A percentile compares a stretch with the other conserved stretches of the same genome.
These are phyloP conservation scores for Bovichtus variegatus DNA, from an alignment of 2,797 vertebrate genomes.

Conservation along the genomic window DNA sequence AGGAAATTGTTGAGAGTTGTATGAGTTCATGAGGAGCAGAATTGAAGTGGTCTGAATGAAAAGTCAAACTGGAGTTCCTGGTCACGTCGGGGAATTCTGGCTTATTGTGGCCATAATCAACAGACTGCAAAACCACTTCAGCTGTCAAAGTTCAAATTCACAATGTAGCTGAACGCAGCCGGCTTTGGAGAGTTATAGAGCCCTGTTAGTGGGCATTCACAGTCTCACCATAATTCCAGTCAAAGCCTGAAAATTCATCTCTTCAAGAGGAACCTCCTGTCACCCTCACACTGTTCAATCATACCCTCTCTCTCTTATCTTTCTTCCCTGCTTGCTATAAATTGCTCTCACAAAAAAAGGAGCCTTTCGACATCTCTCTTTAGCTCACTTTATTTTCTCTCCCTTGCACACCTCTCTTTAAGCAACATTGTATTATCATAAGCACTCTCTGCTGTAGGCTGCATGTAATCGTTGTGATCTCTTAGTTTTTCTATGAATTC, in stretches of 20 bases:
- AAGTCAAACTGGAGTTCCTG: neutral
- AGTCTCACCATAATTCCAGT: conserved; percentile 37
- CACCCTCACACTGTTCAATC: conserved; percentile 37
- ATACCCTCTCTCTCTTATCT: conserved; percentile 12
- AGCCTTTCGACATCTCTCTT: conserved; percentile 16
- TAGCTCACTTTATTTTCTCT: neutral
- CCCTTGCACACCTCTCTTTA: neutral
- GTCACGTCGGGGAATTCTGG: neutral
- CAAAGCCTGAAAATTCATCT: conserved; percentile 28
- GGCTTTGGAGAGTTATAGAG: neutral
- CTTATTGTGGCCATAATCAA: neutral
- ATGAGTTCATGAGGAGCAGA: neutral
- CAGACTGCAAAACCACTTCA: neutral
- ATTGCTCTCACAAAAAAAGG: conserved; percentile 10
- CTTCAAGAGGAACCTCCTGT: conserved; percentile 25
- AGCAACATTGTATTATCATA: neutral
- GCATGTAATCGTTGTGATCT: conserved; percentile 14
- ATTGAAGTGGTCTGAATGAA: neutral
- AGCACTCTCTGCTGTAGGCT: neutral
- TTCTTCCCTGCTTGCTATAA: conserved; percentile 2
- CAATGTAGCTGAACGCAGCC: neutral
- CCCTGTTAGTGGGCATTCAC: conserved; percentile 19
- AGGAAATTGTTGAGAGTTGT: neutral
- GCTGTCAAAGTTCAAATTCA: neutral
- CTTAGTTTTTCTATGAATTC: conserved; percentile 30